Evolutionary conservation across 2,888 invertebrate species (phyloP).

Genomic region (Pseudoips prasinana): DNA sequence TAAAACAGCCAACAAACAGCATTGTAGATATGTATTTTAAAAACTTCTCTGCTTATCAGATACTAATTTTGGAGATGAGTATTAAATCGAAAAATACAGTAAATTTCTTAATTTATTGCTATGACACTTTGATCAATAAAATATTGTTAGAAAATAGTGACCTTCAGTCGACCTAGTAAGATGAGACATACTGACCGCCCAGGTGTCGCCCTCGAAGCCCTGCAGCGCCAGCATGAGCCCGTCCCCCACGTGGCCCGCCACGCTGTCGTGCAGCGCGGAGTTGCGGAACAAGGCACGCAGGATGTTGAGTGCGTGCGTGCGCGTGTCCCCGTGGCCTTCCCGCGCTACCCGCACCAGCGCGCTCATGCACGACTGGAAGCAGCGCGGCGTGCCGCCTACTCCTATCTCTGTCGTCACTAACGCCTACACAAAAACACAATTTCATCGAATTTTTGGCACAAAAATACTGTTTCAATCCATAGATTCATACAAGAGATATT

Average conservation of each 20-base stretch:
- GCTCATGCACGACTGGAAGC: slow-evolving; percentile 82
- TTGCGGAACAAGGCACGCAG: slow-evolving; percentile 90
- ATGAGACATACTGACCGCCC: slow-evolving; percentile 90
- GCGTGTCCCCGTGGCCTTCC: accelerated
- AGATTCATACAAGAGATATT: too few species aligned
- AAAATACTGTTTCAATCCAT: too few species aligned
- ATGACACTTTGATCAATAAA: too few species aligned
- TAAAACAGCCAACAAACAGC: too few species aligned
- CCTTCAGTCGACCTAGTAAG: too few species aligned
- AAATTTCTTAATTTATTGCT: too few species aligned
- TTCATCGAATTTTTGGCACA: too few species aligned
- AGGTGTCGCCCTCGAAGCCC: slow-evolving; percentile 87
- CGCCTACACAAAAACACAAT: slow-evolving; percentile 79
- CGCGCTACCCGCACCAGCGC: slow-evolving; percentile 68
- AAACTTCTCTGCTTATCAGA: too few species aligned
- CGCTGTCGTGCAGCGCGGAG: slow-evolving; percentile 86
- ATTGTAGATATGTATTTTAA: too few species aligned
- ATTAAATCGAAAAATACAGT: too few species aligned
- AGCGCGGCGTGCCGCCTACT: slow-evolving; percentile 71
- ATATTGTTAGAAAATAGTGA: too few species aligned
- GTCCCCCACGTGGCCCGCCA: slow-evolving; percentile 83
- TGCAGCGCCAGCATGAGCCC: slow-evolving; percentile 87
- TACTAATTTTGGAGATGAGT: too few species aligned
- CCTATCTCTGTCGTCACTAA: slow-evolving; percentile 88
- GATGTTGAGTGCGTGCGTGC: slow-evolving; percentile 90